A percentile compares a stretch with the other conserved stretches of the same genome.
phyloP scores from a whole-genome alignment of 53 echinoderm and acorn worm species.

The Mesocentrotus franciscanus region DNA sequence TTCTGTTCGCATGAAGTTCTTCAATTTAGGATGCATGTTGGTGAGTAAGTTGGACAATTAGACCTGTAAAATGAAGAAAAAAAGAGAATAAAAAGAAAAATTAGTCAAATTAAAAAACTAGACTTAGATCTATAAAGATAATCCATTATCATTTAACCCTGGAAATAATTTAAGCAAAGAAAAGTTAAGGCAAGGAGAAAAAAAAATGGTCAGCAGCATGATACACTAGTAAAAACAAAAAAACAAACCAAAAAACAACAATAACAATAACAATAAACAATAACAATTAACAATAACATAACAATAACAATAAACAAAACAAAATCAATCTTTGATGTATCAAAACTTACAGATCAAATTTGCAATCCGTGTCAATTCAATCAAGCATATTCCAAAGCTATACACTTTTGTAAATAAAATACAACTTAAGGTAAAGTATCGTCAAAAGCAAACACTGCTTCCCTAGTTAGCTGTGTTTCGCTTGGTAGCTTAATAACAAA shows the following conservation, averaged over 20 bases:
- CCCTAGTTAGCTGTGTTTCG: not conserved
- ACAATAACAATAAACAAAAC: not conserved
- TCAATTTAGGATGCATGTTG: slow-evolving; percentile 66
- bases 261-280: not conserved
- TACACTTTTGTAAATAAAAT: not conserved
- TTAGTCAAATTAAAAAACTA: not conserved
- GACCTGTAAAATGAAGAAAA: not conserved
- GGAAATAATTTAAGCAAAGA: not conserved
- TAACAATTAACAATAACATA: not conserved
- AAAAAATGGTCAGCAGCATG: not conserved
- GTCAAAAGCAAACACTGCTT: not conserved
- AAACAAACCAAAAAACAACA: not conserved
- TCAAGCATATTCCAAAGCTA: not conserved
- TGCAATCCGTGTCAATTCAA: not conserved
- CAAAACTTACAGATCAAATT: not conserved
- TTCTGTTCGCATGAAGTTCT: slow-evolving; percentile 62
- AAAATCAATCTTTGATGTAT: not conserved
- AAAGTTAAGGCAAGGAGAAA: not conserved
- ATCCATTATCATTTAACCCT: not conserved
- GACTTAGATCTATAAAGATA: not conserved
- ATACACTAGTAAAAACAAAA: not conserved
- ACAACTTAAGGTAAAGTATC: not conserved
- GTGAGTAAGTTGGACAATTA: not conserved
- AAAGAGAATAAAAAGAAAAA: not conserved
- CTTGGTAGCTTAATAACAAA: not conserved